Percentiles rank a stretch among this genome's conserved stretches.
Conservation (phyloP, 2,888 invertebrate genomes). For the Lacanobia oleracea region DNA sequence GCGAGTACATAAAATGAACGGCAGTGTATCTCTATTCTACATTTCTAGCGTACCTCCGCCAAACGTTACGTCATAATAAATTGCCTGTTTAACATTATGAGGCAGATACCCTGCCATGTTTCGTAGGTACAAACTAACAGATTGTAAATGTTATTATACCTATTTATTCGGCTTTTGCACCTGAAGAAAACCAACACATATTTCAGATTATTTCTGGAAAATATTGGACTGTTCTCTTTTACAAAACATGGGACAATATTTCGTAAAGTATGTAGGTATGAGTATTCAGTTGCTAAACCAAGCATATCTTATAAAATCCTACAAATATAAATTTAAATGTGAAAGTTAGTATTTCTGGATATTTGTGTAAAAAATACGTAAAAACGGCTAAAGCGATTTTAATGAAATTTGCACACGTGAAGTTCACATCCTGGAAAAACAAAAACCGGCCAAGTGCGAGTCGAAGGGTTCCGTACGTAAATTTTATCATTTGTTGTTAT, state of each 20-base stretch:
- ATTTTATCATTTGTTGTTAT: no score
- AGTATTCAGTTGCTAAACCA: no score
- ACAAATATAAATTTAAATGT: no score
- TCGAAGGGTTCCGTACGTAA: no score
- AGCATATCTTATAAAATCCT: no score
- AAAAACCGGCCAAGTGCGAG: no score
- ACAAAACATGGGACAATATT: not conserved
- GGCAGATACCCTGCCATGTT: conserved; percentile 42
- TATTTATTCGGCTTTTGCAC: conserved; percentile 46
- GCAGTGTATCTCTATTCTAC: conserved; percentile 46
- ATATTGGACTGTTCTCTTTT: not conserved
- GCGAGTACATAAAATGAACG: conserved; percentile 48
- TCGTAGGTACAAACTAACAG: conserved; percentile 42
- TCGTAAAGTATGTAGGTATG: not conserved
- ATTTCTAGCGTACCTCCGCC: conserved; percentile 31
- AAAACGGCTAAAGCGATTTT: no score
- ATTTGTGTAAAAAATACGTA: no score
- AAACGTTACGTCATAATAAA: conserved; percentile 57
- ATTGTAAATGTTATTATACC: conserved; percentile 50
- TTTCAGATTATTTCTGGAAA: not conserved
- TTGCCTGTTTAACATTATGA: conserved; percentile 59
- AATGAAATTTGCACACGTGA: no score
- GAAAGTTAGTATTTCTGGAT: no score
- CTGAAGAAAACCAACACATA: conserved; percentile 6
- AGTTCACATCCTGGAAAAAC: no score